Evolutionary conservation across 2,113 vertebrate genomes (phyloP), one percentile per base, ranked within the genome.

Genomic region (Chionis minor): DNA sequence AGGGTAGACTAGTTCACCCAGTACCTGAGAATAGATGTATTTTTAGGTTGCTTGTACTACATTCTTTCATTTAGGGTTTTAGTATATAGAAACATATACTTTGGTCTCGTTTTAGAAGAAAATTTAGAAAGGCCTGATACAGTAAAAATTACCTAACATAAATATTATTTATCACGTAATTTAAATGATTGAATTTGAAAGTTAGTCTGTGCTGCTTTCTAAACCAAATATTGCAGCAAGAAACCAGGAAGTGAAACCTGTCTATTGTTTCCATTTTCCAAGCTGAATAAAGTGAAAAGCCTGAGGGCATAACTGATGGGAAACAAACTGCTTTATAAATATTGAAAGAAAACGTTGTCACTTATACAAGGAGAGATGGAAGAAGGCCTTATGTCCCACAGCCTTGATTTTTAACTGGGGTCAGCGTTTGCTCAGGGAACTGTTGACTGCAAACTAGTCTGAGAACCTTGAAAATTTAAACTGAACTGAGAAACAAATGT

Each of bases 181-280:
- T 89, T 23, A 63, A 90, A 9, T 0, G 0, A 28, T 5, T 51
- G 13, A 71, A 54, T 70, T 70, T 77, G 32, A 61, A 94, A 86
- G 67, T 40, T 92, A 52, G 33, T 71, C 66, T 71, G 47, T 38
- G 38, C 15, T 87, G 24, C 74, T 75, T 71, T 40, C 33, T 82
- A 77, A 83, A 71, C 7, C 14, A 73, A 62, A 59, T 59, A 59
- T 21, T 45, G 13, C 14, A 42, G 69, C 40, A 83, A 74, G 74
- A 56, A 91, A 90, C 47, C 74, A 83, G 89, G 82, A 96, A 97
- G 86, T 88, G n/a, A 88, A 93, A 90, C 75, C 35, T 91, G 27
- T 40, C 51, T 86, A 20, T 72, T 87, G 74, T 94, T 88, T 55
- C 20, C 5, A 35, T 93, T 81, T 93, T 77, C 69, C 7, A 51